phyloP scores from a whole-genome alignment of 2,113 vertebrate species.

The Percina caprodes region DNA sequence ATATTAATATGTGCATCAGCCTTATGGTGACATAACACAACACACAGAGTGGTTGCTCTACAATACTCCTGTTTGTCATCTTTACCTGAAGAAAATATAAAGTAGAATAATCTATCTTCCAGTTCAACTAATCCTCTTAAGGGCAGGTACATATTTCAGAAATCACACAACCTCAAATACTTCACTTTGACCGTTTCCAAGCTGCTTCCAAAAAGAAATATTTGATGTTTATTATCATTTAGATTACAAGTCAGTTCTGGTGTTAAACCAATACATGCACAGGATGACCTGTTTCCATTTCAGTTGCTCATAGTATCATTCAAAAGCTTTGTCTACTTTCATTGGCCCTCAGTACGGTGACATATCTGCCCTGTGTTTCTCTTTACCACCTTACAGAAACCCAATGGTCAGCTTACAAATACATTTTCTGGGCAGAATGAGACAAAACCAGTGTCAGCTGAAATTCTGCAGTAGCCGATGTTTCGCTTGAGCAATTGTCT shows the following conservation, averaged over 20 bases:
- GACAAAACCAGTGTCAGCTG: slow-evolving; percentile 67
- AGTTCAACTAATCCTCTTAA: background rate
- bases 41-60: background rate
- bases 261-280: slow-evolving; percentile 2
- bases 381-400: slow-evolving; percentile 33
- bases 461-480: slow-evolving; percentile 56
- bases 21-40: slow-evolving; percentile 3
- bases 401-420: slow-evolving; percentile 24
- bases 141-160: background rate
- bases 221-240: background rate
- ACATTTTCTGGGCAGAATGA: slow-evolving; percentile 55
- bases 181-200: background rate
- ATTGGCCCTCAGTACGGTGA: background rate
- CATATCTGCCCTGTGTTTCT: slow-evolving; percentile 26
- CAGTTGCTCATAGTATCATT: slow-evolving; percentile 18
- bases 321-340: background rate
- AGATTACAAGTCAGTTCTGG: background rate
- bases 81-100: background rate
- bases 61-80: background rate
- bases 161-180: background rate
- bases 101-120: background rate
- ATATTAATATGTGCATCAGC: background rate
- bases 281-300: background rate
- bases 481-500: slow-evolving; percentile 49
- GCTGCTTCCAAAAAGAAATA: background rate